Percentiles rank a stretch among this genome's conserved stretches.
Evolutionary conservation across 2,113 vertebrate genomes (phyloP).

Genomic region (Labrus mixtus): DNA sequence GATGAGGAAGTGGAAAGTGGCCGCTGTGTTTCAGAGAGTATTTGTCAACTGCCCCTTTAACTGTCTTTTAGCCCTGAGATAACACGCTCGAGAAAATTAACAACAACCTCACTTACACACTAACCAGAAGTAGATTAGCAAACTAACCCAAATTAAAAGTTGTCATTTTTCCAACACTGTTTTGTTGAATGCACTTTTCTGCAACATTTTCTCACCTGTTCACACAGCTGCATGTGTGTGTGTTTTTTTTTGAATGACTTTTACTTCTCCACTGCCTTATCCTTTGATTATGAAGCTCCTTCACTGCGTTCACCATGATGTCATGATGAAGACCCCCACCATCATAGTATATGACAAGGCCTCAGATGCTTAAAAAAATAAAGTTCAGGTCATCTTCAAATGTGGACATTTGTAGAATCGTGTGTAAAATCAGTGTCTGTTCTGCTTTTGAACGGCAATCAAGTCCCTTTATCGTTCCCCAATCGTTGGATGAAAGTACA

Average conservation of each 20-base stretch:
- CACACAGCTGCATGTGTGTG: slow-evolving; percentile 18
- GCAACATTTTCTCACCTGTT: neutral
- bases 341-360: neutral
- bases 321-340: slow-evolving; percentile 23
- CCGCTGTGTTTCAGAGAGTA: slow-evolving; percentile 52
- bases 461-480: neutral
- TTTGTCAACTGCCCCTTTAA: slow-evolving; percentile 42
- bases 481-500: neutral
- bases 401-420: neutral
- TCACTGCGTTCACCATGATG: slow-evolving; percentile 9
- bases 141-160: slow-evolving; percentile 30
- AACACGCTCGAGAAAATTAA: slow-evolving; percentile 25
- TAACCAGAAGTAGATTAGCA: slow-evolving; percentile 31
- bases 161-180: neutral
- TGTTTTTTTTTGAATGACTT: slow-evolving; percentile 17
- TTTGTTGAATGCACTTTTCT: slow-evolving; percentile 18
- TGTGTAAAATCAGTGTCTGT: neutral
- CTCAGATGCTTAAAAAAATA: neutral
- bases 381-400: neutral
- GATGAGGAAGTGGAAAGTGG: too few species aligned
- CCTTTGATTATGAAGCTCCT: slow-evolving; percentile 23
- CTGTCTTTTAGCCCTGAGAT: slow-evolving; percentile 28
- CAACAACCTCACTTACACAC: slow-evolving; percentile 10
- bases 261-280: slow-evolving; percentile 11
- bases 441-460: neutral